Percentiles rank a stretch among this genome's conserved stretches.
Evolutionary conservation across 2,888 invertebrate species (phyloP).

Genomic region (Emmelina monodactyla): DNA sequence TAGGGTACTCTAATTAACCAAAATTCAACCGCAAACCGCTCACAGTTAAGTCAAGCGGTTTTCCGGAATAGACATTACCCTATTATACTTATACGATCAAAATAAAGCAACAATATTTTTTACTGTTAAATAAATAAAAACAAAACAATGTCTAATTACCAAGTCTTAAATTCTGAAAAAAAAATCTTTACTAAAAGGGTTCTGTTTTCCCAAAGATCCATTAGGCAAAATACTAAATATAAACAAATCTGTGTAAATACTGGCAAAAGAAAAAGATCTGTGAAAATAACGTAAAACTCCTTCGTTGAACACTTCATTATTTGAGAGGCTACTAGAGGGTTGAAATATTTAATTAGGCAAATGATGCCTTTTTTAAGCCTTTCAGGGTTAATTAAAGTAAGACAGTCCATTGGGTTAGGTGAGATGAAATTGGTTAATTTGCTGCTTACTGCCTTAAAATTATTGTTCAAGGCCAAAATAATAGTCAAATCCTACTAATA

Average conservation of each 20-base stretch:
- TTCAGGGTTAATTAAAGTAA: too few species aligned
- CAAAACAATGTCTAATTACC: not conserved
- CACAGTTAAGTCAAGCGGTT: conserved; percentile 8
- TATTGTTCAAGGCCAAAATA: too few species aligned
- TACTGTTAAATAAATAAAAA: not conserved
- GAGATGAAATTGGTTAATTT: too few species aligned
- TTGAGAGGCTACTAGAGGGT: too few species aligned
- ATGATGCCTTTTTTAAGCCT: too few species aligned
- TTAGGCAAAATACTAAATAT: not conserved
- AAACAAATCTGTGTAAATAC: not conserved
- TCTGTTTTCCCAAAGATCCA: not conserved
- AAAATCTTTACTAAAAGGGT: not conserved
- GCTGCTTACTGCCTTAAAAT: too few species aligned
- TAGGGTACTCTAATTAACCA: conserved; percentile 18
- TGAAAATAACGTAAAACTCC: not conserved
- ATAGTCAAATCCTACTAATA: too few species aligned
- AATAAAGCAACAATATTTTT: not conserved
- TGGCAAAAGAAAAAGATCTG: not conserved
- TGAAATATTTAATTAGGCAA: too few species aligned
- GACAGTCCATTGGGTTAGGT: too few species aligned
- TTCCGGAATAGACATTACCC: not conserved
- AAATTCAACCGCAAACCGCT: conserved; percentile 13
- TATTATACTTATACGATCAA: not conserved
- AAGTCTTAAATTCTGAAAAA: too few species aligned
- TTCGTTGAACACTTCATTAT: too few species aligned